A percentile compares a stretch with the other conserved stretches of the same genome.
phyloP scores from a whole-genome alignment of 1,140 invertebrate species.

The Ditylenchus dipsaci region DNA sequence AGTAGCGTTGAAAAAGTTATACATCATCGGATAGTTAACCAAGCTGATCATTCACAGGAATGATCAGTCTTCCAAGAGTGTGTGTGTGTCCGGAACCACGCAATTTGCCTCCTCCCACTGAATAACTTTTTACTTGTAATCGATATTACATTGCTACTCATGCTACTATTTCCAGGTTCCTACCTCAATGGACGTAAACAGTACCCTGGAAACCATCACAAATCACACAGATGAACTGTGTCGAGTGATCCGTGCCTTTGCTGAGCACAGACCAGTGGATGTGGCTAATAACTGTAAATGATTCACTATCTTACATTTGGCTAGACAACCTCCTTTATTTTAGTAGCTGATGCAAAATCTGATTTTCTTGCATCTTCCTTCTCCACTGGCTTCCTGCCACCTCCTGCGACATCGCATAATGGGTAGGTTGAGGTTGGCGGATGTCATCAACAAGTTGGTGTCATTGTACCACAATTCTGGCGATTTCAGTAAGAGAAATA shows the following conservation, averaged over 20 bases:
- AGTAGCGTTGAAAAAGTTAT: too few relatives aligned
- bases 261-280: slow-evolving; percentile 10
- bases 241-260: slow-evolving; percentile 25
- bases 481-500: slow-evolving; percentile 24
- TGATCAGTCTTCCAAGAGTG: too few relatives aligned
- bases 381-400: slow-evolving; percentile 26
- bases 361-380: slow-evolving; percentile 29
- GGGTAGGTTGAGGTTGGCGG: slow-evolving; percentile 29
- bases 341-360: slow-evolving; percentile 29
- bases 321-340: not conserved
- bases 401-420: slow-evolving; percentile 30
- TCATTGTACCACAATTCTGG: slow-evolving; percentile 28
- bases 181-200: not conserved
- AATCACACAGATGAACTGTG: slow-evolving; percentile 30
- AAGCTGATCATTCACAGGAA: too few relatives aligned
- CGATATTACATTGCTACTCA: slow-evolving; percentile 1
- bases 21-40: too few relatives aligned
- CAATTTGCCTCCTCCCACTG: too few relatives aligned
- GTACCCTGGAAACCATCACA: slow-evolving; percentile 9
- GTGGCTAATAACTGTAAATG: slow-evolving; percentile 32
- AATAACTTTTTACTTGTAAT: slow-evolving; percentile 12
- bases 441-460: slow-evolving; percentile 25
- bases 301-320: slow-evolving; percentile 1
- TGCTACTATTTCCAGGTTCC: not conserved
- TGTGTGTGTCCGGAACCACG: too few relatives aligned